A percentile compares a stretch with the other conserved stretches of the same genome.
These are phyloP conservation scores for Adelges cooleyi DNA, from an alignment of 1,140 invertebrate species.

Conservation along the genomic window DNA sequence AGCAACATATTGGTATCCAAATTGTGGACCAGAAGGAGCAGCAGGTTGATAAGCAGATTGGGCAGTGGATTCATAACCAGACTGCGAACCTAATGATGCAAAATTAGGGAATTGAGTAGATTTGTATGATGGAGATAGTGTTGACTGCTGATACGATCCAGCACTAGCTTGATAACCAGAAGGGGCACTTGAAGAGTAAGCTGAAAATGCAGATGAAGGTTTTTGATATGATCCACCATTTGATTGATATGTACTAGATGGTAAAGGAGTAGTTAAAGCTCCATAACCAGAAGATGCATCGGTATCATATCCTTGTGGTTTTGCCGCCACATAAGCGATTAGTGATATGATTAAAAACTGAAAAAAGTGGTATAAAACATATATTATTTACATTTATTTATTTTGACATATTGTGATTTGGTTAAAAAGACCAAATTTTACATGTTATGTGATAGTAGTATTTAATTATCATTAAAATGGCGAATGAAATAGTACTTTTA, in stretches of 20 bases:
- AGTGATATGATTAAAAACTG: slow-evolving; percentile 18
- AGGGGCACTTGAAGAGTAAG: neutral
- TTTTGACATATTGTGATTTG: too few relatives aligned
- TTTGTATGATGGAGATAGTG: slow-evolving; percentile 31
- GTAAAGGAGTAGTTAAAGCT: slow-evolving; percentile 1
- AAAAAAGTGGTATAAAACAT: neutral
- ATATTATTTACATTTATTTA: neutral
- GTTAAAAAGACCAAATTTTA: too few relatives aligned
- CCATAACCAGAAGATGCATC: slow-evolving; percentile 14
- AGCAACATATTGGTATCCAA: too few relatives aligned
- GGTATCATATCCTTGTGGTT: slow-evolving; percentile 10
- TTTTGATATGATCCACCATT: neutral
- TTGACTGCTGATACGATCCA: slow-evolving; percentile 14
- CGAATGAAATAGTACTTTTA: too few relatives aligned
- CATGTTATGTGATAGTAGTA: too few relatives aligned
- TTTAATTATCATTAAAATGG: too few relatives aligned
- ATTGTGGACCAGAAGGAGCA: too few relatives aligned
- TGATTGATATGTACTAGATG: neutral
- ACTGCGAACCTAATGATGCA: neutral
- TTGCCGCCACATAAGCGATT: slow-evolving; percentile 2
- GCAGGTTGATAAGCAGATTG: neutral
- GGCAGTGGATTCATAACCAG: too few relatives aligned
- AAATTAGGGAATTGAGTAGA: slow-evolving; percentile 22
- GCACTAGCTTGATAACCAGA: neutral
- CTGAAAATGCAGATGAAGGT: neutral